A percentile compares a stretch with the other conserved stretches of the same genome.
Conservation (phyloP, 2,797 vertebrate species). For the Gambusia yucatana region DNA sequence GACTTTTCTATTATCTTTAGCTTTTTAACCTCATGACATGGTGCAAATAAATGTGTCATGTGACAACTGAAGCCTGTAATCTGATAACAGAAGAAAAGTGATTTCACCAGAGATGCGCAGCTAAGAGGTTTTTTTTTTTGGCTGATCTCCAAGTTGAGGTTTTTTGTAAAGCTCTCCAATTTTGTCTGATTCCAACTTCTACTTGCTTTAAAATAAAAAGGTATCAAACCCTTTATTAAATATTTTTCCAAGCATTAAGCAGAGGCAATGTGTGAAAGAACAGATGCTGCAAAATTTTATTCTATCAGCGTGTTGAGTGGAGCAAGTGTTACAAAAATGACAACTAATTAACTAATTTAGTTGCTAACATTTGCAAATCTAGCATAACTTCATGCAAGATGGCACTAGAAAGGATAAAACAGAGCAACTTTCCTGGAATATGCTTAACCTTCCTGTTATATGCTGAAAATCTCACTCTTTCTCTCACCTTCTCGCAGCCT, state of each 20-base stretch:
- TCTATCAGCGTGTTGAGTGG: neutral
- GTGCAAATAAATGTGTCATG: slow-evolving; percentile 1
- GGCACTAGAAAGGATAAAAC: neutral
- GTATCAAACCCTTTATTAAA: neutral
- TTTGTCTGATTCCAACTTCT: neutral
- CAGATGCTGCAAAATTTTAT: neutral
- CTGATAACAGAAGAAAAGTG: neutral
- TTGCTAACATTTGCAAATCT: neutral
- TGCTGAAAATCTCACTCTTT: neutral
- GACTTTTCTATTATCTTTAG: neutral
- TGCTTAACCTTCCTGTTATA: neutral
- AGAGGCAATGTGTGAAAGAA: neutral
- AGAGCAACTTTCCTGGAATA: neutral
- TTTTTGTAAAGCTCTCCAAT: neutral
- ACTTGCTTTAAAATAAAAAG: neutral
- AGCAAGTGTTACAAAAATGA: neutral
- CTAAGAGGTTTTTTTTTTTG: neutral
- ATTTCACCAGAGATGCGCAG: neutral
- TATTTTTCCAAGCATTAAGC: neutral
- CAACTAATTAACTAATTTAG: neutral
- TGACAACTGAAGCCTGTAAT: neutral
- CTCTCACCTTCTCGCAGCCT: neutral
- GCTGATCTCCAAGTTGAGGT: neutral
- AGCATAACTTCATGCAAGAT: neutral
- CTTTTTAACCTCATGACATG: neutral